These are phyloP conservation scores for Leucoptera coffeella DNA, from an alignment of 2,888 invertebrate genomes.

Conservation along the genomic window DNA sequence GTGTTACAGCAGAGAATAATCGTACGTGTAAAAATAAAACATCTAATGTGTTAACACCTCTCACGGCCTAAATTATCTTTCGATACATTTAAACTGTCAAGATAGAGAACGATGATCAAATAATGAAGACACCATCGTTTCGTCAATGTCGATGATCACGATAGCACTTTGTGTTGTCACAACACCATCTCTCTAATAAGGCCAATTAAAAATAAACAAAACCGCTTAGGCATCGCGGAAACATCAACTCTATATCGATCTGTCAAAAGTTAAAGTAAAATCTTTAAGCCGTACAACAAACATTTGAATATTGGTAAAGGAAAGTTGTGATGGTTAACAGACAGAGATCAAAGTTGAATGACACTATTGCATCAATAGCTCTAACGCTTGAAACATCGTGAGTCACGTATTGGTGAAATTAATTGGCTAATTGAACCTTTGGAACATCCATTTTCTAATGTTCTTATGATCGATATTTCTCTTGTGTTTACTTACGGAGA, in stretches of 20 bases:
- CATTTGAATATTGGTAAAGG: no score
- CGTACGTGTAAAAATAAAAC: slow-evolving; percentile 2
- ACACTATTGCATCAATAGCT: slow-evolving; percentile 22
- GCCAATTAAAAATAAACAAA: slow-evolving; percentile 46
- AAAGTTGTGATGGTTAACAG: slow-evolving; percentile 26
- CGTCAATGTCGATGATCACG: slow-evolving; percentile 53
- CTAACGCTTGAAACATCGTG: slow-evolving; percentile 26
- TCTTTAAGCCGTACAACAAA: no score
- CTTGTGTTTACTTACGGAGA: no score
- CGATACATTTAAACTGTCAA: slow-evolving; percentile 53
- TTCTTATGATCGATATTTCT: no score
- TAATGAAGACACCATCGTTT: slow-evolving; percentile 54
- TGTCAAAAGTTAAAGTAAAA: no score
- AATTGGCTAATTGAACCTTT: slow-evolving; percentile 6
- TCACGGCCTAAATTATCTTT: slow-evolving; percentile 47
- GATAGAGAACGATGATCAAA: slow-evolving; percentile 51
- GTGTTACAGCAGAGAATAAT: no score
- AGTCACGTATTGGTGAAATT: slow-evolving; percentile 13
- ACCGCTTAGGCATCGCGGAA: no score
- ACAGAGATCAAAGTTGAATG: slow-evolving; percentile 50
- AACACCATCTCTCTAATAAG: slow-evolving; percentile 52
- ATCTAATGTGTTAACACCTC: slow-evolving; percentile 10
- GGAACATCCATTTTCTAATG: no score
- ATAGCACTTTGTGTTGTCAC: slow-evolving; percentile 51
- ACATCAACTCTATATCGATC: no score